A percentile compares a stretch with the other conserved stretches of the same genome.
Conservation (phyloP, 2,888 invertebrate species). For the Sturmia bella region DNA sequence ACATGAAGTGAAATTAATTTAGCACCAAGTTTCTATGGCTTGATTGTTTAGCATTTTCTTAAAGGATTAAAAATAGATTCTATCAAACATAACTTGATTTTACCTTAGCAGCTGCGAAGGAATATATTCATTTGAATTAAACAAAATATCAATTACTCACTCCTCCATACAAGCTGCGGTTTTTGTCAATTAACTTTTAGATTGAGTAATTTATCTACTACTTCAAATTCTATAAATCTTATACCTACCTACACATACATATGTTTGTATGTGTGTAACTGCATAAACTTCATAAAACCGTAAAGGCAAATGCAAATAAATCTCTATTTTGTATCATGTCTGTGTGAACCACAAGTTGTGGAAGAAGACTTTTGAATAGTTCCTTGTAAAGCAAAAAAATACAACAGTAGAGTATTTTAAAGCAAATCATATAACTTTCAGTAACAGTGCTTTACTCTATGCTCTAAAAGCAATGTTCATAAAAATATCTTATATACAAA, state of each 20-base stretch:
- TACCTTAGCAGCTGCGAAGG: constrained; percentile 29
- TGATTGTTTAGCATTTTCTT: constrained; percentile 24
- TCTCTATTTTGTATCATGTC: constrained; percentile 50
- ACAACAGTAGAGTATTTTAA: too few species aligned
- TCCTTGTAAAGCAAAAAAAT: constrained; percentile 18
- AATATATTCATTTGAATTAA: constrained; percentile 57
- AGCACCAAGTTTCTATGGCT: constrained; percentile 13
- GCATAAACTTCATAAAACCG: constrained; percentile 27
- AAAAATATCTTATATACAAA: too few species aligned
- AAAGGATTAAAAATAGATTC: constrained; percentile 44
- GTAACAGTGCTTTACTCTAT: too few species aligned
- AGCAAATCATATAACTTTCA: too few species aligned
- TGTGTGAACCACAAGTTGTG: constrained; percentile 52
- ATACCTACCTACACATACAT: background rate
- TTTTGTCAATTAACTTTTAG: constrained; percentile 68
- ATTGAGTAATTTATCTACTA: constrained; percentile 64
- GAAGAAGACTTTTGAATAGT: constrained; percentile 51
- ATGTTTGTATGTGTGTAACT: background rate
- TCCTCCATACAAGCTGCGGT: constrained; percentile 61
- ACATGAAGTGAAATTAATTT: constrained; percentile 57
- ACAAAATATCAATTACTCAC: constrained; percentile 69
- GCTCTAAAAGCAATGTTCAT: too few species aligned
- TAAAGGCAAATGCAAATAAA: constrained; percentile 68
- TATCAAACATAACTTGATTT: constrained; percentile 2
- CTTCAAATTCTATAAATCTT: constrained; percentile 29